These are phyloP conservation scores for Ypsolopha sequella DNA, from an alignment of 2,888 invertebrate species.

Conservation along the genomic window DNA sequence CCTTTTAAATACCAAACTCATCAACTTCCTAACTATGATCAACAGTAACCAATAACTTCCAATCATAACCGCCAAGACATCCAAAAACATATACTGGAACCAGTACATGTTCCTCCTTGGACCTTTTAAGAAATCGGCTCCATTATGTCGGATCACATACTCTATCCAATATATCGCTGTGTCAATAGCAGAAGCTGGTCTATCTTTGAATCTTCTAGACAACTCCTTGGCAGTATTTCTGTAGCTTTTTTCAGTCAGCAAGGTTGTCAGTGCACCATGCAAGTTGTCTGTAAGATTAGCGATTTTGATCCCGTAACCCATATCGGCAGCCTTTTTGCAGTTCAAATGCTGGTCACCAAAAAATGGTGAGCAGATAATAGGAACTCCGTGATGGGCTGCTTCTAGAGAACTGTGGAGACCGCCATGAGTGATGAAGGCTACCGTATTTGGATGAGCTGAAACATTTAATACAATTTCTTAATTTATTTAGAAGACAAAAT, in stretches of 20 bases:
- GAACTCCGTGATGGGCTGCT: slow-evolving; percentile 43
- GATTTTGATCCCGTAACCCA: slow-evolving; percentile 36
- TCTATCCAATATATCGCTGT: slow-evolving; percentile 53
- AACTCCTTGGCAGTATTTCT: slow-evolving; percentile 26
- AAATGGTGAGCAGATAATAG: slow-evolving; percentile 49
- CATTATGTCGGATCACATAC: slow-evolving; percentile 43
- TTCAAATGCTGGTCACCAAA: slow-evolving; percentile 53
- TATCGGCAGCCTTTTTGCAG: slow-evolving; percentile 14
- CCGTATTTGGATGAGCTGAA: slow-evolving; percentile 44
- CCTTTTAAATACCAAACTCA: not conserved
- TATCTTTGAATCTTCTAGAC: slow-evolving; percentile 39
- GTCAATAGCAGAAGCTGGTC: slow-evolving; percentile 30
- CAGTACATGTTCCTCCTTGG: slow-evolving; percentile 35
- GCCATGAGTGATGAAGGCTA: slow-evolving; percentile 51
- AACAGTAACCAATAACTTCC: not conserved
- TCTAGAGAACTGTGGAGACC: slow-evolving; percentile 47
- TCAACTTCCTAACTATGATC: not conserved
- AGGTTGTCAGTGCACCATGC: slow-evolving; percentile 22
- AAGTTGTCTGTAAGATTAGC: slow-evolving; percentile 29
- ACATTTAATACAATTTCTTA: not conserved
- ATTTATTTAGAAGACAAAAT: too few species aligned
- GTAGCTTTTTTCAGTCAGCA: slow-evolving; percentile 30
- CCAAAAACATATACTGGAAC: slow-evolving; percentile 41
- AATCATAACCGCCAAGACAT: slow-evolving; percentile 16
- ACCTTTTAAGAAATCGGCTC: slow-evolving; percentile 37